phyloP scores from a whole-genome alignment of 2,888 invertebrate species.

The Thera britannica region DNA sequence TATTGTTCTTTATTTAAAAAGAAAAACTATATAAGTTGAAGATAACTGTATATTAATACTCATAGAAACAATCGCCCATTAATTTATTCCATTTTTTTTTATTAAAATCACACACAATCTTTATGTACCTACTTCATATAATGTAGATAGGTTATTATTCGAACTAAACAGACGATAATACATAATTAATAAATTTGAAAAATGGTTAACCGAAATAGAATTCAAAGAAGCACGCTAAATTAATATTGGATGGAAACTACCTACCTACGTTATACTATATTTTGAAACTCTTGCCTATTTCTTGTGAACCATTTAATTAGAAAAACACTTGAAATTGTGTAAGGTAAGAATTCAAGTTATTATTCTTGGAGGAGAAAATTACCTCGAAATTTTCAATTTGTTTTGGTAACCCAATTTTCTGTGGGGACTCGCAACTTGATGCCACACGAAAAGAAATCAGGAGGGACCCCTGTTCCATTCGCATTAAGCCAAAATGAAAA shows the following conservation, averaged over 20 bases:
- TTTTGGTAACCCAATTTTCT: constrained; percentile 75
- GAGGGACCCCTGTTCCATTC: constrained; percentile 55
- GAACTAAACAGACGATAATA: too few species aligned
- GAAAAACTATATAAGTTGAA: too few species aligned
- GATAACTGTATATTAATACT: too few species aligned
- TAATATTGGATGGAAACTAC: neutral
- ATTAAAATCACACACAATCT: too few species aligned
- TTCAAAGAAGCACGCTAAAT: neutral
- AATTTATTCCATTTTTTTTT: too few species aligned
- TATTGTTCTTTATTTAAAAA: too few species aligned
- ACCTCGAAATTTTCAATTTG: constrained; percentile 78
- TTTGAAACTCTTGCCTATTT: neutral
- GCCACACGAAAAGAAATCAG: constrained; percentile 67
- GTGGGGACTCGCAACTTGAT: constrained; percentile 64
- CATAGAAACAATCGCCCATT: too few species aligned
- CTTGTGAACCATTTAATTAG: constrained; percentile 1
- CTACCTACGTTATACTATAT: neutral
- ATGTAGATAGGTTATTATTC: too few species aligned
- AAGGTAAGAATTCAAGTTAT: constrained; percentile 50
- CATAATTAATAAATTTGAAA: too few species aligned
- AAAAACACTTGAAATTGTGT: constrained; percentile 24
- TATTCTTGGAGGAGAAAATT: constrained; percentile 75
- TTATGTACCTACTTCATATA: too few species aligned
- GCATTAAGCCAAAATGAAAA: constrained; percentile 47
- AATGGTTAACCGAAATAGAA: too few species aligned